Evolutionary conservation across 2,888 invertebrate genomes (phyloP).

Genomic region (Agrochola circellaris): DNA sequence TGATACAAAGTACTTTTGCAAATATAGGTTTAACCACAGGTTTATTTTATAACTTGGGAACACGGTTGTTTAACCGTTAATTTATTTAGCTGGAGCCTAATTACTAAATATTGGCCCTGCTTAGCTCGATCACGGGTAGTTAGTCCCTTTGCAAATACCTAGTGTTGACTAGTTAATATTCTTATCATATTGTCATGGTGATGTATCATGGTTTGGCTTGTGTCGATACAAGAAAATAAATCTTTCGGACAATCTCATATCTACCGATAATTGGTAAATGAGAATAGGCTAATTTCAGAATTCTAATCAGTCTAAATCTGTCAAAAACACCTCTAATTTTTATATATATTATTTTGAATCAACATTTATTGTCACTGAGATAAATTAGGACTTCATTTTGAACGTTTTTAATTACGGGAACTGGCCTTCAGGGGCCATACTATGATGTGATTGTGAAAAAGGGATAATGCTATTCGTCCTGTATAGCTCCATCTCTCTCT

Average conservation of each 20-base stretch:
- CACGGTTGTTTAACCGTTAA: background rate
- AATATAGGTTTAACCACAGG: background rate
- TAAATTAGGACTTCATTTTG: accelerated
- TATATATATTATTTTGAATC: too few relatives aligned
- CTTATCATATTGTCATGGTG: background rate
- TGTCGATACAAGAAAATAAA: background rate
- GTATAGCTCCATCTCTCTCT: too few relatives aligned
- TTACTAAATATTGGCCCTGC: background rate
- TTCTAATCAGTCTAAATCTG: background rate
- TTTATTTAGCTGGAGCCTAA: background rate
- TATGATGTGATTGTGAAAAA: too few relatives aligned
- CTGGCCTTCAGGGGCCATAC: too few relatives aligned
- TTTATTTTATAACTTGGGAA: background rate
- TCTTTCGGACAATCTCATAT: background rate
- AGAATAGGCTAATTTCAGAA: background rate
- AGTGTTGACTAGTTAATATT: background rate
- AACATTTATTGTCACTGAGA: too few relatives aligned
- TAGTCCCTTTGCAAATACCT: background rate
- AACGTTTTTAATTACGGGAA: background rate
- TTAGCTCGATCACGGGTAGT: too few relatives aligned
- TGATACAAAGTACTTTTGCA: constrained; percentile 19
- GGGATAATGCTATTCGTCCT: too few relatives aligned
- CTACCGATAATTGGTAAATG: background rate
- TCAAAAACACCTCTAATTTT: background rate
- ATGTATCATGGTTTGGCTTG: background rate